phyloP scores from a whole-genome alignment of 2,888 invertebrate genomes.

The Nemotelus pantherinus region DNA sequence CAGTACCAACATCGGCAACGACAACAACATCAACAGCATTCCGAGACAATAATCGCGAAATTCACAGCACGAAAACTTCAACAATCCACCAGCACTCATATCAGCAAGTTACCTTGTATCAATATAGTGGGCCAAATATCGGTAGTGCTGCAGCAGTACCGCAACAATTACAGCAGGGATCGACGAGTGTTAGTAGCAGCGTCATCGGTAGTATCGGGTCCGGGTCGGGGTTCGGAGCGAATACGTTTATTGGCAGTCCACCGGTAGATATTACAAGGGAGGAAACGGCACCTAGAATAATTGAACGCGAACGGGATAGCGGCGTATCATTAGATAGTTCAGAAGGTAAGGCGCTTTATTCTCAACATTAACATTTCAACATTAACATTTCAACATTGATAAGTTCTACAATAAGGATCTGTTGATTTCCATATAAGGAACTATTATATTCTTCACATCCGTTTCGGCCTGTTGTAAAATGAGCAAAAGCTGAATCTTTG shows the following conservation, averaged over 20 bases:
- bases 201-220: slow-evolving; percentile 11
- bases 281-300: slow-evolving; percentile 49
- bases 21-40: slow-evolving; percentile 9
- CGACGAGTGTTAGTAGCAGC: slow-evolving; percentile 5
- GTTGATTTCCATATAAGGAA: no score
- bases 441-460: no score
- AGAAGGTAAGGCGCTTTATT: slow-evolving; percentile 44
- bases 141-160: slow-evolving; percentile 36
- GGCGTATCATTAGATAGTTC: slow-evolving; percentile 50
- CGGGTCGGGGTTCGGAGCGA: slow-evolving; percentile 27
- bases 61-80: slow-evolving; percentile 44
- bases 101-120: slow-evolving; percentile 45
- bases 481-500: no score
- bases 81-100: slow-evolving; percentile 45
- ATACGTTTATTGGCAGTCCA: slow-evolving; percentile 37
- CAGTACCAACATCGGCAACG: neutral
- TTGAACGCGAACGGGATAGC: slow-evolving; percentile 52
- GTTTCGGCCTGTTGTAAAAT: no score
- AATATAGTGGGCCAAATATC: slow-evolving; percentile 37
- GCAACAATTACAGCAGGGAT: slow-evolving; percentile 25
- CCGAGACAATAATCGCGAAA: slow-evolving; percentile 50
- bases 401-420: no score
- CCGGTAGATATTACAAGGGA: slow-evolving; percentile 41
- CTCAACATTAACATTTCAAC: neutral
- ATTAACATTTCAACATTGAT: neutral